phyloP scores from a whole-genome alignment of 2,113 vertebrate genomes.

The Pangasianodon gigas region DNA sequence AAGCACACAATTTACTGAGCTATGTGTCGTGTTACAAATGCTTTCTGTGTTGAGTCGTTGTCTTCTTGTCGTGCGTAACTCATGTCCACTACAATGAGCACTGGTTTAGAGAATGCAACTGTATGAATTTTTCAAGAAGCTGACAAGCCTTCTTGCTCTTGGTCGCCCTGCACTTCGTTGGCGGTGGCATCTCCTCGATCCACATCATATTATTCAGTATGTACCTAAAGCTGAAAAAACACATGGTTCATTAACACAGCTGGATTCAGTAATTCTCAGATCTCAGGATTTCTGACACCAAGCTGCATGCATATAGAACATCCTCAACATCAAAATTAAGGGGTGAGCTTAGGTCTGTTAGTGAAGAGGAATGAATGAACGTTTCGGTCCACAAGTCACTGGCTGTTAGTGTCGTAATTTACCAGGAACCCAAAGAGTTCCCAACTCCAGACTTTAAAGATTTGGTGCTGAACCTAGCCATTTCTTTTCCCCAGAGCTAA shows the following conservation, averaged over 20 bases:
- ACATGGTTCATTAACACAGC: not conserved
- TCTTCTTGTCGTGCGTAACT: too few relatives aligned
- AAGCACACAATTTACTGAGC: slow-evolving; percentile 77
- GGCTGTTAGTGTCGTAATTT: not conserved
- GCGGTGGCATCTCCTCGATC: slow-evolving; percentile 68
- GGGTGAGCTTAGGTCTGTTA: not conserved
- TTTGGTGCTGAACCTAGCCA: not conserved
- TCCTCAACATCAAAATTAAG: not conserved
- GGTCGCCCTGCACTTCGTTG: slow-evolving; percentile 55
- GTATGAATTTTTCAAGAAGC: slow-evolving; percentile 61
- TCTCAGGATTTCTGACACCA: not conserved
- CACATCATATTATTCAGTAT: slow-evolving; percentile 66
- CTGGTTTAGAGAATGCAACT: not conserved
- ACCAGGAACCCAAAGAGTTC: not conserved
- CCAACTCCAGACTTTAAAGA: not conserved
- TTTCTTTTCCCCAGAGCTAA: too few relatives aligned
- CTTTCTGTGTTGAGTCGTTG: not conserved
- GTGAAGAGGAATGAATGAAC: too few relatives aligned
- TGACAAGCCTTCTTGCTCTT: slow-evolving; percentile 59
- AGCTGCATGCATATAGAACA: not conserved
- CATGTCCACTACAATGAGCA: slow-evolving; percentile 45
- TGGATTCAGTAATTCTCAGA: not conserved
- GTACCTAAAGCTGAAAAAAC: slow-evolving; percentile 63
- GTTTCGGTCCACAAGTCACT: not conserved
- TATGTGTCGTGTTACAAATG: not conserved